Evolutionary conservation across 2,797 vertebrate genomes (phyloP).

Genomic region (Eulemur mongoz): DNA sequence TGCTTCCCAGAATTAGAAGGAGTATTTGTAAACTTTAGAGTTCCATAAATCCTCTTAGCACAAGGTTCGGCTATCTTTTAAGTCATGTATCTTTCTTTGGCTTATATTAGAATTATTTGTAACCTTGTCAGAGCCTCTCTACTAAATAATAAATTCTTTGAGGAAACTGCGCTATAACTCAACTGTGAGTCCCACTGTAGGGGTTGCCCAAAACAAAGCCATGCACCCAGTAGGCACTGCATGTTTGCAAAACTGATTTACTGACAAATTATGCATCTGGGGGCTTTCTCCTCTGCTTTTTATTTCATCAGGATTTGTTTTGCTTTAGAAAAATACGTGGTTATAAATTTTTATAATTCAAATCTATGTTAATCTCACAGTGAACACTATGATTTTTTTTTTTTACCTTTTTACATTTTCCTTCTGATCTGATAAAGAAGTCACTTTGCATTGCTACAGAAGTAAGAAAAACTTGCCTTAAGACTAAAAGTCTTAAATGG

Average conservation of each 20-base stretch:
- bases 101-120: slow-evolving; percentile 52
- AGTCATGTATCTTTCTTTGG: slow-evolving; percentile 32
- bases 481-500: background rate
- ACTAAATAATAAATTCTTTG: slow-evolving; percentile 40
- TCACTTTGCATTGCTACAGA: background rate
- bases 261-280: background rate
- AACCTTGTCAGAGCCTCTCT: slow-evolving; percentile 31
- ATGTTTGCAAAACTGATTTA: slow-evolving; percentile 11
- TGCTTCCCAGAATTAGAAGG: slow-evolving; percentile 24
- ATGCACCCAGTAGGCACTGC: background rate
- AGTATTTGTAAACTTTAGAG: slow-evolving; percentile 10
- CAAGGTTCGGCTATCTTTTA: background rate
- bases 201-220: background rate
- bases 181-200: background rate
- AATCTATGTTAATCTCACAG: slow-evolving; percentile 3
- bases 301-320: background rate
- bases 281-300: background rate
- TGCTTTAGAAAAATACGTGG: background rate
- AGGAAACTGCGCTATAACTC: background rate
- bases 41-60: slow-evolving; percentile 39
- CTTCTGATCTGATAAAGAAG: slow-evolving; percentile 39
- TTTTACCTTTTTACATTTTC: background rate
- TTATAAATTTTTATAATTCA: background rate
- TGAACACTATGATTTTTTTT: background rate
- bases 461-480: background rate